These are phyloP conservation scores for Melanaphis sacchari DNA, from an alignment of 1,140 invertebrate species.

Conservation along the genomic window DNA sequence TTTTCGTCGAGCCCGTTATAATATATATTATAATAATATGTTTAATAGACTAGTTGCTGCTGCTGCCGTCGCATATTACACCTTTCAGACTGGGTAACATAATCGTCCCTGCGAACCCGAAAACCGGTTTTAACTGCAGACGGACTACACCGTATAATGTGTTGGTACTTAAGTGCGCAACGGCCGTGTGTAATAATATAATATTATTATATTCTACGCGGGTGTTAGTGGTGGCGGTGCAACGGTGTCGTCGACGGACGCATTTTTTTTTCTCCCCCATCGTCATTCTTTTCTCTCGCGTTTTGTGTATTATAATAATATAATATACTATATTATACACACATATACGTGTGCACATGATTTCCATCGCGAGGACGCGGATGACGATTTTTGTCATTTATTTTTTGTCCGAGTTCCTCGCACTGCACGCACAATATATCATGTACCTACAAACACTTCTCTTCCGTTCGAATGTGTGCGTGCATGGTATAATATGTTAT, in stretches of 20 bases:
- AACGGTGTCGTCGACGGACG: not conserved
- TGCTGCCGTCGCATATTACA: constrained; percentile 2
- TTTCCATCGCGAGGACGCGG: not conserved
- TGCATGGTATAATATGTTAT: not conserved
- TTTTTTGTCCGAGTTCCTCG: not conserved
- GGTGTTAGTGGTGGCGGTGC: not conserved
- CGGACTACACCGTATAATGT: not conserved
- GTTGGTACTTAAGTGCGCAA: not conserved
- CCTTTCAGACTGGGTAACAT: not conserved
- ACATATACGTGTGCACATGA: not conserved
- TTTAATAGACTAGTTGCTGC: not conserved
- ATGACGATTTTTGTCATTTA: not conserved
- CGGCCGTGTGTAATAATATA: not conserved
- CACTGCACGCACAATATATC: not conserved
- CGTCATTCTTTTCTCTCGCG: not conserved
- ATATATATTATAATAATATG: not conserved
- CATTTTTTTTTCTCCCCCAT: not conserved
- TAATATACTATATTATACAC: not conserved
- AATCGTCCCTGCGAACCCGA: not conserved
- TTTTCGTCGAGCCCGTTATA: not conserved
- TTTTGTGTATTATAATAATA: not conserved
- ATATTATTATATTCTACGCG: not conserved
- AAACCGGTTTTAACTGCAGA: not conserved
- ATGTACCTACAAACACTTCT: not conserved
- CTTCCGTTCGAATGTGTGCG: not conserved